These are phyloP conservation scores for Bhutanitis thaidina DNA, from an alignment of 2,888 invertebrate species.

Conservation along the genomic window DNA sequence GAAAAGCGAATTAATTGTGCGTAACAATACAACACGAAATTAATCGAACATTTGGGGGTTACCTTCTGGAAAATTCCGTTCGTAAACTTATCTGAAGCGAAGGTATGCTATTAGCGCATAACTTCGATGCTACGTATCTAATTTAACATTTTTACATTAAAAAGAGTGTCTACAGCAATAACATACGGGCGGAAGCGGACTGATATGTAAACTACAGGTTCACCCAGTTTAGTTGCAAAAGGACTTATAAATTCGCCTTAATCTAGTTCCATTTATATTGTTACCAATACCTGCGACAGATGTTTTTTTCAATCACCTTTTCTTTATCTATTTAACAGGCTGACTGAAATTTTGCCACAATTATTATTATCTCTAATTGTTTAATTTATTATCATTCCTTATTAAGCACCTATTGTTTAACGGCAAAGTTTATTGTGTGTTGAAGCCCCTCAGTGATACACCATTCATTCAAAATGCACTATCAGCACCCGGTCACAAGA, in stretches of 20 bases:
- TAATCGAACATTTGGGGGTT: constrained; percentile 6
- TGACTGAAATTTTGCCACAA: not conserved
- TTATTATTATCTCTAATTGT: too few relatives aligned
- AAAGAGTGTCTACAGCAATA: not conserved
- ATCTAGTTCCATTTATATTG: constrained; percentile 14
- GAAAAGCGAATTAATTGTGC: constrained; percentile 7
- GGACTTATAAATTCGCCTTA: constrained; percentile 6
- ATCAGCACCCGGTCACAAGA: too few relatives aligned
- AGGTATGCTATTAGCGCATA: constrained; percentile 3
- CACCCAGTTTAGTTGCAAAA: constrained; percentile 13
- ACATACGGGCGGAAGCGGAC: constrained; percentile 17
- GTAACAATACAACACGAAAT: constrained; percentile 3
- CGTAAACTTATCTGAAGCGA: not conserved
- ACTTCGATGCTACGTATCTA: not conserved
- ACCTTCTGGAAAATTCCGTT: constrained; percentile 12
- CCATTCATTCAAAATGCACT: too few relatives aligned
- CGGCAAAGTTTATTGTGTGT: too few relatives aligned
- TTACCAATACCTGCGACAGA: not conserved
- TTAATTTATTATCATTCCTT: too few relatives aligned
- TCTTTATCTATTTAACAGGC: not conserved
- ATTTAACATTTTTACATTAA: constrained; percentile 11
- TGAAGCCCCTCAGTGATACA: too few relatives aligned
- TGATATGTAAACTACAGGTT: constrained; percentile 15
- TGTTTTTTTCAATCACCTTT: not conserved
- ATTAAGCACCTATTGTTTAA: too few relatives aligned